Base-by-base conservation (phyloP, 2,113 vertebrate species). In the Azemiops feae region DNA sequence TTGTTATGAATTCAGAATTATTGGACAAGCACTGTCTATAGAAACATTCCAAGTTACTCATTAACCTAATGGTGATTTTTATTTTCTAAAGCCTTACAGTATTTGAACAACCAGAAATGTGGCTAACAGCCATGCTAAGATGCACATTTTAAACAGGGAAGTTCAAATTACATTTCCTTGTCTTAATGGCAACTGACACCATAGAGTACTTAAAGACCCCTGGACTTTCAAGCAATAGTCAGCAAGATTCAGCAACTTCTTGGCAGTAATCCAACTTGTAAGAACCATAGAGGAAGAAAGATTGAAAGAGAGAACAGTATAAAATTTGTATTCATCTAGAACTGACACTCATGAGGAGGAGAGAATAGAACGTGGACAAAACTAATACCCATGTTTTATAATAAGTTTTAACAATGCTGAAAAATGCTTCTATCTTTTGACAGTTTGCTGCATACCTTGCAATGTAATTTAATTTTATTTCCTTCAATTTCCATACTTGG, bases 1-100 rank as follows among this genome's bases (percentile, higher is more conserved):
- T 93, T 90, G 93, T 89, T 94, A 92, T 93, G 54, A 81, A 25
- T 64, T 93, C 27, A 93, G 69, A 92, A 89, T 94, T 81, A 96
- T 93, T 16, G 85, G 47, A 30, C 25, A 86, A 89, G 69, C 92
- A 92, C 53, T 89, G 92, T 55, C 93, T 91, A 91, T 23, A 3
- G 3, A 93, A 54, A 47, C 91, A 25, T 95, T 95, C 90, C 27
- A 52, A 88, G 34, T n/a, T 90, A 20, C n/a, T 94, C 25, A 89
- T 92, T 95, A 94, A n/a, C 93, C 93, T 88, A 94, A 74, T 88
- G 0, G 85, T 47, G 18, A 53, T 23, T 85, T 86, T 27, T 2
- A 16, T 87, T 94, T 94, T 55, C 89, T 39, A 64, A 69, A 54
- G 18, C 87, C 25, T 94, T 58, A 93, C 69, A 94, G 16, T 45